Evolutionary conservation across 2,888 invertebrate genomes (phyloP).

Genomic region (Drosophila vallismaia): DNA sequence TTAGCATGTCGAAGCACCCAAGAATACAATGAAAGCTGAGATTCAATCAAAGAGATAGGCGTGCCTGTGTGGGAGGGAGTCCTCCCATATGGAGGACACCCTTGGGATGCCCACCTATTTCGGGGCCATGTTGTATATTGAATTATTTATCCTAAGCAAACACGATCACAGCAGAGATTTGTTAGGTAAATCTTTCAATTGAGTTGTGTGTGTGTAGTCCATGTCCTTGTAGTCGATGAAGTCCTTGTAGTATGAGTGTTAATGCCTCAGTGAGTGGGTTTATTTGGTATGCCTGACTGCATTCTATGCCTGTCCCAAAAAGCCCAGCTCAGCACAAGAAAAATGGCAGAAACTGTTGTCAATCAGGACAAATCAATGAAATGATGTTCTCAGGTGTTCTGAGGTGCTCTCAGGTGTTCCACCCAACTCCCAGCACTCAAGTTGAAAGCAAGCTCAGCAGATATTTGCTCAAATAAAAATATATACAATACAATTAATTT

Average conservation of each 20-base stretch:
- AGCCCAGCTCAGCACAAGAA: conserved; percentile 8
- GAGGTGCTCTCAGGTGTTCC: conserved; percentile 1
- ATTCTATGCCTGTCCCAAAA: conserved; percentile 30
- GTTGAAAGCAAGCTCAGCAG: conserved; percentile 3
- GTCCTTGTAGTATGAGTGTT: conserved; percentile 17
- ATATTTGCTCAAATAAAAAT: conserved; percentile 9
- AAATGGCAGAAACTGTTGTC: conserved; percentile 35
- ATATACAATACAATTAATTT: neutral
- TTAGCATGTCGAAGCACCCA: conserved; percentile 47
- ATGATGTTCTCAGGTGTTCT: conserved; percentile 39
- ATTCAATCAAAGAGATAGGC: conserved; percentile 70
- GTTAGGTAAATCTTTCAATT: conserved; percentile 51
- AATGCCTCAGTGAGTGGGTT: conserved; percentile 39
- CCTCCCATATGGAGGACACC: neutral
- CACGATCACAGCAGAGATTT: conserved; percentile 69
- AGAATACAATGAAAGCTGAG: conserved; percentile 46
- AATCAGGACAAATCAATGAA: conserved; percentile 52
- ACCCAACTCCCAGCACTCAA: conserved; percentile 1
- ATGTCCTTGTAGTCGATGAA: conserved; percentile 5
- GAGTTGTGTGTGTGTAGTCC: conserved; percentile 12
- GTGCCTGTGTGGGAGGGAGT: conserved; percentile 43
- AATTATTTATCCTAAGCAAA: conserved; percentile 78
- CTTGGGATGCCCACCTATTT: conserved; percentile 30
- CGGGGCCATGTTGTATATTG: conserved; percentile 56
- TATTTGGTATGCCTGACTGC: conserved; percentile 35